Base-by-base conservation (phyloP, 2,113 vertebrate species). In the Saccopteryx leptura region DNA sequence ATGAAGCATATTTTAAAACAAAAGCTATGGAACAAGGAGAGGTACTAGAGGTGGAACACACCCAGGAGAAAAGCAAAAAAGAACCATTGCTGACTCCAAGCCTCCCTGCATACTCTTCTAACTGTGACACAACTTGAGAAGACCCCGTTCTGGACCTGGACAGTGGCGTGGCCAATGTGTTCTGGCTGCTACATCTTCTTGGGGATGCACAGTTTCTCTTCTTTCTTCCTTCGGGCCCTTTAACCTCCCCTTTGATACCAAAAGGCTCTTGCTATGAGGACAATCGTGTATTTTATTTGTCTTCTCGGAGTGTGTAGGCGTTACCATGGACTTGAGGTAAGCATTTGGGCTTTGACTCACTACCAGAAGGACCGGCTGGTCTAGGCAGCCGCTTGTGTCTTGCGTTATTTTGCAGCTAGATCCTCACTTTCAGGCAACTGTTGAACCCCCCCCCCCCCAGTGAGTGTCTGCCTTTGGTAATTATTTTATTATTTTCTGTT, bases 401-500 rank as follows among this genome's bases (percentile, higher is more conserved):
- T 46, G 69, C 24, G 24, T 93, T 52, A 46, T 61, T 68, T 69
- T 84, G 9, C 52, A 74, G 54, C 56, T 52, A 31, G 19, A 13
- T 78, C 15, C 69, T 96, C 14, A 60, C 14, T 82, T 82, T 72
- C 26, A 65, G 52, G 56, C 39, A 60, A 13, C 13, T 83, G 68
- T 33, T 83, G 13, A n/a, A n/a, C 1, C 19, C 15, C 4, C 61
- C 71, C 33, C 15, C 9, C 7, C 1, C 52, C 50, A n/a, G 24
- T n/a, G 24, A 65, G 23, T 87, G 12, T 18, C 21, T 74, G 76
- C 56, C 18, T 90, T 65, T 39, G 10, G 31, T 61, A 66, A 7
- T 46, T 90, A 7, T 48, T 88, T 76, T 96, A 8, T 93, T 78
- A 9, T 95, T 72, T 80, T 84, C 46, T 86, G 23, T 3, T 17